phyloP scores from a whole-genome alignment of 2,113 vertebrate species.

The Hippocampus barbouri region DNA sequence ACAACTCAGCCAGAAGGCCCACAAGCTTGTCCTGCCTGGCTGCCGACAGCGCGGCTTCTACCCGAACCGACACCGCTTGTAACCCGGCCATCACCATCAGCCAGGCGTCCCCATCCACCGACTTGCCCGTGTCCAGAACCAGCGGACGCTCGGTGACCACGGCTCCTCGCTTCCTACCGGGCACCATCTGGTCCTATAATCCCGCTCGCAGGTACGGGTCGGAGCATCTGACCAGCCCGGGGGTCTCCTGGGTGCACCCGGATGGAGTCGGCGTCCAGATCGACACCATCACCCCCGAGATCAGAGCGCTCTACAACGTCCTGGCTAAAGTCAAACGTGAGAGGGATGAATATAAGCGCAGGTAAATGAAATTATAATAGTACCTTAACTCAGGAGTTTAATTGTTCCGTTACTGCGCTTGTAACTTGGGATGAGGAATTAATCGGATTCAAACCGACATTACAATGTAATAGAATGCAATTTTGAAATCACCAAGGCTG shows the following conservation, averaged over 20 bases:
- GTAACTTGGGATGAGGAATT: no score
- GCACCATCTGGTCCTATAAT: conserved; percentile 94
- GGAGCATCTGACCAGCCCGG: conserved; percentile 85
- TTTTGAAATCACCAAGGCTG: no score
- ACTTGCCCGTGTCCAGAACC: conserved; percentile 55
- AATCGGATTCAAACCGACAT: no score
- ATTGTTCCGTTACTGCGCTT: no score
- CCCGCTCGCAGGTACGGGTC: conserved; percentile 83
- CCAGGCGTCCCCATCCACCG: conserved; percentile 65
- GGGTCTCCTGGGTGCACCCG: conserved; percentile 90
- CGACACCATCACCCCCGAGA: conserved; percentile 97
- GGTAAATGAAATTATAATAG: conserved; percentile 69
- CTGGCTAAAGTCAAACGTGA: conserved; percentile 96
- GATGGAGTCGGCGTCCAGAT: conserved; percentile 97
- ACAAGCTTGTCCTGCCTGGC: conserved; percentile 60
- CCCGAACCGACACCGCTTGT: conserved; percentile 27
- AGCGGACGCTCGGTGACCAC: conserved; percentile 56
- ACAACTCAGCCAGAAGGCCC: conserved; percentile 70
- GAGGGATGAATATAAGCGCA: conserved; percentile 92
- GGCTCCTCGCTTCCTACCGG: conserved; percentile 80
- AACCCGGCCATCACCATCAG: conserved; percentile 60
- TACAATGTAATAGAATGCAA: no score
- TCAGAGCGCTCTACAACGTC: conserved; percentile 96
- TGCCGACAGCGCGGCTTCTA: conserved; percentile 26
- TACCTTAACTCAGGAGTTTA: no score